Evolutionary conservation across 92 coral and sea anemone species (phyloP), one percentile per base, ranked within the genome.

Genomic region (Palythoa caribaeorum): DNA sequence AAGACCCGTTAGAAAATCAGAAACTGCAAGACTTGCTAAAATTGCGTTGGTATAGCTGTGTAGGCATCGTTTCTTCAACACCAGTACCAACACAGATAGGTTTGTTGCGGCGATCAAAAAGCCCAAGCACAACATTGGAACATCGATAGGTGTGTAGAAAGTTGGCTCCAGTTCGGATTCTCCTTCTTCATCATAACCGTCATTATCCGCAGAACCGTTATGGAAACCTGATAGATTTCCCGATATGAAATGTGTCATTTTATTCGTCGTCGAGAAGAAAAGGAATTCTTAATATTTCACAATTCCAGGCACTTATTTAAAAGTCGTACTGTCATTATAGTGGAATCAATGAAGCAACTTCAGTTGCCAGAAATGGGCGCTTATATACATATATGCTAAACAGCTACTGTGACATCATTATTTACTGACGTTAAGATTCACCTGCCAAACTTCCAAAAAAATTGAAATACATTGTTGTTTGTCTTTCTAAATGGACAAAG

Each of bases 1-100:
- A 2, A 94, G 39, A 1, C 98, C 98, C 6, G 94, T 88, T 37
- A 93, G 68, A 21, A 94, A 71, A 83, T 96, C 99, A 1, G 99
- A 96, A 11, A 94, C 80, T 48, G 96, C 93, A 84, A 96, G 39
- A 19, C 98, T 95, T 36, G 91, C 93, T 1, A 96, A 91, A 35
- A 96, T 84, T 63, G 88, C 76, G 83, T 96, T 96, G 55, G 92
- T 92, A 10, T 87, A 79, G 16, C 78, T 93, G 21, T 94, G 80
- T 9, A 94, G 85, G 37, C 89, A 76, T 17, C 86, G 93, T 73
- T 91, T 94, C 71, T 76, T 89, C 15, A 73, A 69, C 80, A 93
- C 86, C 90, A 94, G 71, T 37, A 86, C 12, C 10, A 94, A 21
- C 9, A 87, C 98, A 40, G 87, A 9, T 50, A 89, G 73, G 91